A percentile compares a stretch with the other conserved stretches of the same genome.
Conservation (phyloP, 1,140 invertebrate genomes). For the Chlorops oryzae region DNA sequence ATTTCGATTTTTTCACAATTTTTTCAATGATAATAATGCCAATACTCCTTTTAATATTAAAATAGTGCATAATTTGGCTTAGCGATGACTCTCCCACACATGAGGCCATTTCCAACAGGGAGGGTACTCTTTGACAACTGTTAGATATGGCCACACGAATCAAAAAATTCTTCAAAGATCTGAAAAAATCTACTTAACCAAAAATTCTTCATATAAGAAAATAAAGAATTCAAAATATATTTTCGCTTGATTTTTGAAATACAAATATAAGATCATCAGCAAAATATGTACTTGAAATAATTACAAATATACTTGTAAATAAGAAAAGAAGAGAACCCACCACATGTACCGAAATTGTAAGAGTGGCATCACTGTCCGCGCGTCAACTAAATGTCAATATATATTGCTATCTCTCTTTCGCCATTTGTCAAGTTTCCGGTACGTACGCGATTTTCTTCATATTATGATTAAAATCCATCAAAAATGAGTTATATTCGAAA, state of each 20-base stretch:
- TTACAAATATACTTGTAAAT: not conserved
- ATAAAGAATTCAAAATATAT: not conserved
- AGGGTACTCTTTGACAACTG: too few relatives aligned
- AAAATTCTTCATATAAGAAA: not conserved
- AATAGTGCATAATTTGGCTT: too few relatives aligned
- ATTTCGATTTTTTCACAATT: too few relatives aligned
- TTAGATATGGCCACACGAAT: too few relatives aligned
- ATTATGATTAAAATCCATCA: too few relatives aligned
- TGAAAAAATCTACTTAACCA: too few relatives aligned
- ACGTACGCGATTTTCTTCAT: slow-evolving; percentile 45
- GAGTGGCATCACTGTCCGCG: slow-evolving; percentile 22
- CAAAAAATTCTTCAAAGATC: too few relatives aligned
- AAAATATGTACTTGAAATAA: not conserved
- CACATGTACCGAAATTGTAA: slow-evolving; percentile 4
- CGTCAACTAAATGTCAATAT: too few relatives aligned
- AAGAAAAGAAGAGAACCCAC: not conserved
- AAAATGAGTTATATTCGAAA: slow-evolving; percentile 14
- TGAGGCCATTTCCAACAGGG: too few relatives aligned
- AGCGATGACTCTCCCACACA: too few relatives aligned
- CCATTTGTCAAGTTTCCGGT: slow-evolving; percentile 46
- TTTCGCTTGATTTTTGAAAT: not conserved
- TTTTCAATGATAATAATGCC: too few relatives aligned
- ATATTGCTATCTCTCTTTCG: slow-evolving; percentile 38
- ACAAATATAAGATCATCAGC: not conserved
- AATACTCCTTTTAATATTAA: too few relatives aligned